Base-by-base conservation (phyloP, 2,888 invertebrate genomes). In the Seira ritae region DNA sequence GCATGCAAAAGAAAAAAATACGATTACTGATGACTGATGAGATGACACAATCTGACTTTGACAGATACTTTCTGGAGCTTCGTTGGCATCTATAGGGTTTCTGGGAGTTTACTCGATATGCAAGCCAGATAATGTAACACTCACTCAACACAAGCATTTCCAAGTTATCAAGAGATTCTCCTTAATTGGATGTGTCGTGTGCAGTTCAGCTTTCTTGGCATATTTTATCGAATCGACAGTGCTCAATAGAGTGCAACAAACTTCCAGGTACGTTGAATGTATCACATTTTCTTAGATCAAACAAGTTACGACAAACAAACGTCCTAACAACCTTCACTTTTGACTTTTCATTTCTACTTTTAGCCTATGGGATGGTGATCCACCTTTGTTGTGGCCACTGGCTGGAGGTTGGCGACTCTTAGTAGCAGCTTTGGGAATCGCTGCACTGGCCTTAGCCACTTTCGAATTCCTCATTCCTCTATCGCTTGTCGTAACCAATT, bases 401-500 rank as follows among this genome's bases (percentile, higher is more conserved):
- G 84, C 84, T n/a, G 88, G 87, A n/a, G 87, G 88, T 31, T 89
- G 88, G 88, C 72, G 89, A 72, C 69, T 89, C 10, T 78, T 77
- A 20, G 87, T 88, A 8, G 89, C 88, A 15, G 84, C 88, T 66
- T n/a, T 88, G 20, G 87, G 87, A 42, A 87, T 89, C 17, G 84
- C 89, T 12, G 88, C 88, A 1, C 68, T 89, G 60, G 85, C 89
- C 10, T 60, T 89, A 10, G 80, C 88, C 10, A 89, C 89, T 1
- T 88, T 89, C 65, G 89, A 89, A 83, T 89, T 89, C 66, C 76
- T 89, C n/a, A 86, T 89, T 19, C 89, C 89, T 23, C 20, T 89
- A 23, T 81, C 84, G 20, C 66, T 75, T 8, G 70, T 80, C 8
- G 87, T 87, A 10, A 89, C 89, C 22, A 87, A 85, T 80, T 79